Evolutionary conservation across 2,888 invertebrate genomes (phyloP).

Genomic region (Brachynemurus nebulosus): DNA sequence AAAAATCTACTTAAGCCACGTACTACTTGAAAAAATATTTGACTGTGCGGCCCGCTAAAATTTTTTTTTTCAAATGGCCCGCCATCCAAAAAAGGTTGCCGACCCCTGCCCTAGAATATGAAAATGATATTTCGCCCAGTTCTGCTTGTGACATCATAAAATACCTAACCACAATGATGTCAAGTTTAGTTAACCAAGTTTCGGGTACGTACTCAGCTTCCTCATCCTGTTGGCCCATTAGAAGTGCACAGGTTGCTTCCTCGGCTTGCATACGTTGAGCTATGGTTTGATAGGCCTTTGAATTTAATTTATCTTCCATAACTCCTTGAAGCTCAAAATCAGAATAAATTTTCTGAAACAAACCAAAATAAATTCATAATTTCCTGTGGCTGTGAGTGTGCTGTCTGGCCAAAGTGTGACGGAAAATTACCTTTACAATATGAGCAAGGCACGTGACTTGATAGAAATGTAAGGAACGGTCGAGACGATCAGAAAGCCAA

Average conservation of each 20-base stretch:
- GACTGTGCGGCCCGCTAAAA: too few species aligned
- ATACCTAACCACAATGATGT: too few species aligned
- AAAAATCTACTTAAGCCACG: too few species aligned
- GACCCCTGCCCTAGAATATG: too few species aligned
- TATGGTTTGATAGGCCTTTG: conserved; percentile 87
- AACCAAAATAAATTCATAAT: conserved; percentile 5
- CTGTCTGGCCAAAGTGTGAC: too few species aligned
- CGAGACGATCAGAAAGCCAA: conserved; percentile 86
- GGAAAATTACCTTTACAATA: conserved; percentile 65
- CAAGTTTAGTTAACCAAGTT: too few species aligned
- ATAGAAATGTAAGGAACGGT: conserved; percentile 88
- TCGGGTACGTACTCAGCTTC: conserved; percentile 36
- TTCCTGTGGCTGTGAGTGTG: too few species aligned
- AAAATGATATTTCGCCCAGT: too few species aligned
- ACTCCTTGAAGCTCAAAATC: conserved; percentile 99
- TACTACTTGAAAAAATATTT: too few species aligned
- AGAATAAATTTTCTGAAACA: conserved; percentile 86
- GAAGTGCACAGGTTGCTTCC: conserved; percentile 83
- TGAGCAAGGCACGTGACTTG: conserved; percentile 96
- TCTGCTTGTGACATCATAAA: too few species aligned
- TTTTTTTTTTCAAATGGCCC: too few species aligned
- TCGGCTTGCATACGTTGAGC: conserved; percentile 92
- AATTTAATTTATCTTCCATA: conserved; percentile 92
- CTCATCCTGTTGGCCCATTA: conserved; percentile 64
- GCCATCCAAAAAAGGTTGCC: too few species aligned